Percentiles rank a stretch among this genome's conserved stretches.
Evolutionary conservation across 2,113 vertebrate species (phyloP).

Genomic region (Theristicus caerulescens): DNA sequence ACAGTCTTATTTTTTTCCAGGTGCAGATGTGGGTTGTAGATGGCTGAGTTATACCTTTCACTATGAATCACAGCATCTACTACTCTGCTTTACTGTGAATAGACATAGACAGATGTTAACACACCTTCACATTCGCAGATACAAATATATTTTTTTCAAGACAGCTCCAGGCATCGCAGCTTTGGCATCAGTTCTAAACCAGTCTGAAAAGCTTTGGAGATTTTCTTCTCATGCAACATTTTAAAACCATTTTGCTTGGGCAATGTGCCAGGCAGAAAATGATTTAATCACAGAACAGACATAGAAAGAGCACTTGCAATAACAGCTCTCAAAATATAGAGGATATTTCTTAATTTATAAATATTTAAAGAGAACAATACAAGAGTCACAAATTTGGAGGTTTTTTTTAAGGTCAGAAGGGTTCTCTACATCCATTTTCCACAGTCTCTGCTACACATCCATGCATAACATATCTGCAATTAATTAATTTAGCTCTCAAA

Average conservation of each 20-base stretch:
- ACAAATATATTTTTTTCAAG: background rate
- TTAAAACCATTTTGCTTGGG: constrained; percentile 1
- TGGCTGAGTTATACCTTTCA: background rate
- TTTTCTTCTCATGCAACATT: background rate
- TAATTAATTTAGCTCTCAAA: constrained; percentile 2
- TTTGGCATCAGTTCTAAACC: background rate
- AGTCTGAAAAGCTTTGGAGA: background rate
- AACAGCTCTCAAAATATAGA: background rate
- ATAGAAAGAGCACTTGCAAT: constrained; percentile 1
- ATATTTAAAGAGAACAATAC: background rate
- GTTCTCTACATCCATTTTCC: background rate
- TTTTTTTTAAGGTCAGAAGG: background rate
- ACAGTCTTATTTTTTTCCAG: background rate
- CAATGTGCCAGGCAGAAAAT: background rate
- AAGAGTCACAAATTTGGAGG: background rate
- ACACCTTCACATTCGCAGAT: background rate
- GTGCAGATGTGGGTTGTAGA: background rate
- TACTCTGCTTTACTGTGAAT: background rate
- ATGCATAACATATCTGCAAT: background rate
- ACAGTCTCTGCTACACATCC: background rate
- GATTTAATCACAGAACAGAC: constrained; percentile 6
- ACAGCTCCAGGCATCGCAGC: background rate
- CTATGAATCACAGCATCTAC: background rate
- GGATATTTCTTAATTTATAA: background rate
- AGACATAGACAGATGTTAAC: background rate